Base-by-base conservation (phyloP, 2,113 vertebrate species). In the Calidris pygmaea region DNA sequence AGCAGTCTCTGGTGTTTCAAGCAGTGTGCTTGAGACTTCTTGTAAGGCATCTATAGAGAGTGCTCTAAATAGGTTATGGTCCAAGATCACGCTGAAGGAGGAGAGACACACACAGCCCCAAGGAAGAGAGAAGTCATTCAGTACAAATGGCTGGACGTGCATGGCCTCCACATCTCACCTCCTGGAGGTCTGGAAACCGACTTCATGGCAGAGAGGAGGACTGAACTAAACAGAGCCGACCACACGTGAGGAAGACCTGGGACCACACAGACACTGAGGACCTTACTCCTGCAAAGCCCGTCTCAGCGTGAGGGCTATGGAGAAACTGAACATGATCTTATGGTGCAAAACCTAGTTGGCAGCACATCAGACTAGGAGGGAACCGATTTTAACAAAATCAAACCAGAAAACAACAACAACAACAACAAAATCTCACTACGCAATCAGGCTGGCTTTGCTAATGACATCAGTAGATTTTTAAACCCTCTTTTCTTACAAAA, bases 261-360 rank as follows among this genome's bases (percentile, higher is more conserved):
- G 24, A 66, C 29, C 11, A 43, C 23, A 15, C 3, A 0, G 4
- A 32, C 1, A 3, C 63, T 29, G 73, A 80, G 6, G 41, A 76
- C 13, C 30, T 30, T 9, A 35, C 15, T 66, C 7, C 5, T 21
- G 20, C 7, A 5, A 74, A 59, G 55, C 10, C 37, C 35, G 55
- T 21, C 27, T 47, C 59, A n/a, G 29, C 53, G 52, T 0, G 0
- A 71, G 17, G 11, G 27, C 52, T 37, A 22, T 0, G 4, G 35
- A 91, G 55, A 82, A 93, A 75, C 32, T 6, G 35, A 73, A 30
- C 22, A 10, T 3, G 15, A 85, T n/a, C 11, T 73, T 73, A 53
- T 47, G 17, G 12, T 65, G 35, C 47, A 70, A 91, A 83, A 91
- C n/a, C 29, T 29, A 85, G 41, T 7, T 41, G 65, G 48, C 41